Evolutionary conservation across 2,113 vertebrate species (phyloP).

Genomic region (Corydoras maculifer): DNA sequence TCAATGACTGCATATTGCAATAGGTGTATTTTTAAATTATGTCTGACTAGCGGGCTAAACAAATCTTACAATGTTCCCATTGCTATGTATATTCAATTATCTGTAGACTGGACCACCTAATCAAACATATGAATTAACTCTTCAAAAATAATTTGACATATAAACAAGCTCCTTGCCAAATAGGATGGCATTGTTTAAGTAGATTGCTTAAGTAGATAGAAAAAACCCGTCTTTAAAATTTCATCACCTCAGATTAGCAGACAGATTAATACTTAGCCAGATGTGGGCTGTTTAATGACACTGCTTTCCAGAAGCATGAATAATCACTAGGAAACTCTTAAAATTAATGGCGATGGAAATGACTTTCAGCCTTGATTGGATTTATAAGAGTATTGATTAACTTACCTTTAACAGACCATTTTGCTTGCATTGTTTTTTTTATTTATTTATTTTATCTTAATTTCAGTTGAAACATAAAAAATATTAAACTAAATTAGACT

Average conservation of each 20-base stretch:
- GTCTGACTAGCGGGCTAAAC: too few relatives aligned
- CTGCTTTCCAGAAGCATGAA: constrained; percentile 41
- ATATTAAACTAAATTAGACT: too few relatives aligned
- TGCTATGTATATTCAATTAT: too few relatives aligned
- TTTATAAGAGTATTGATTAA: constrained; percentile 47
- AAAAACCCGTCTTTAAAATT: constrained; percentile 41
- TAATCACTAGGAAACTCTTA: constrained; percentile 39
- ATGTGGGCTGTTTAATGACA: constrained; percentile 54
- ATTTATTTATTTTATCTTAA: too few relatives aligned
- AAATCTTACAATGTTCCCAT: too few relatives aligned
- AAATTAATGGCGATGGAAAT: constrained; percentile 41
- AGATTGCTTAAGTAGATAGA: constrained; percentile 6
- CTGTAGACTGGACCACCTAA: not conserved
- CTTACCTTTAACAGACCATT: constrained; percentile 46
- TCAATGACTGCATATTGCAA: too few relatives aligned
- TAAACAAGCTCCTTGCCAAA: not conserved
- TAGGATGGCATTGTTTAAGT: constrained; percentile 9
- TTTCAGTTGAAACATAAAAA: too few relatives aligned
- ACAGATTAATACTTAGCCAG: constrained; percentile 54
- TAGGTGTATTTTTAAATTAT: too few relatives aligned
- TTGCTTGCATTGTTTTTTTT: constrained; percentile 31
- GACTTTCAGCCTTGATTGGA: constrained; percentile 52
- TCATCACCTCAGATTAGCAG: constrained; percentile 54
- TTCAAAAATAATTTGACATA: too few relatives aligned
- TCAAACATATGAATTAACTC: not conserved